Conservation (phyloP, 2,113 vertebrate genomes). For the Brienomyrus longianalis region DNA sequence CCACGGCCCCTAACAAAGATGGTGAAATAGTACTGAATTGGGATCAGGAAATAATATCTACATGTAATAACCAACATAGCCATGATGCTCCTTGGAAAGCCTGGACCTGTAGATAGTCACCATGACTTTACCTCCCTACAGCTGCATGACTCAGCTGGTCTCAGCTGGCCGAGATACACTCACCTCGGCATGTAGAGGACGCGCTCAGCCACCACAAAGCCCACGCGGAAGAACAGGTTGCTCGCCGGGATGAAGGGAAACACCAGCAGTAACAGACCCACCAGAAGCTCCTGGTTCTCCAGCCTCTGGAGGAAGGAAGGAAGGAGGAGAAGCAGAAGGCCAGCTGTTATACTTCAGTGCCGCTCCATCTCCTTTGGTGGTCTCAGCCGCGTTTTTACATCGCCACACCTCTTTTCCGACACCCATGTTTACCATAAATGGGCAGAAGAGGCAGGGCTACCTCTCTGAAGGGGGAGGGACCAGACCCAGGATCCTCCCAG, state of each 20-base stretch:
- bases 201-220: constrained; percentile 94
- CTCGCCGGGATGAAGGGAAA: constrained; percentile 95
- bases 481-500: background rate
- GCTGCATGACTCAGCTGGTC: no score
- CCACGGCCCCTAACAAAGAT: background rate
- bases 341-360: background rate
- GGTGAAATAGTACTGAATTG: background rate
- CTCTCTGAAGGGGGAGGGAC: background rate
- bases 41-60: background rate
- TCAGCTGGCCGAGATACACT: constrained; percentile 19
- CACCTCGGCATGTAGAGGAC: constrained; percentile 99
- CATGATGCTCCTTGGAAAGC: background rate
- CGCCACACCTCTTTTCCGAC: background rate
- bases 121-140: background rate
- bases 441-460: background rate
- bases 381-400: background rate
- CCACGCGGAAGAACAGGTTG: constrained; percentile 97
- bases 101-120: background rate
- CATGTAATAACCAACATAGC: background rate
- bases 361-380: background rate
- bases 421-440: background rate
- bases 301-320: constrained; percentile 61
- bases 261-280: constrained; percentile 84
- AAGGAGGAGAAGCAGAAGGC: constrained; percentile 15
- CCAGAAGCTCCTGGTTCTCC: constrained; percentile 77